Base-by-base conservation (phyloP, 2,888 invertebrate genomes). In the Eremobia ochroleuca region DNA sequence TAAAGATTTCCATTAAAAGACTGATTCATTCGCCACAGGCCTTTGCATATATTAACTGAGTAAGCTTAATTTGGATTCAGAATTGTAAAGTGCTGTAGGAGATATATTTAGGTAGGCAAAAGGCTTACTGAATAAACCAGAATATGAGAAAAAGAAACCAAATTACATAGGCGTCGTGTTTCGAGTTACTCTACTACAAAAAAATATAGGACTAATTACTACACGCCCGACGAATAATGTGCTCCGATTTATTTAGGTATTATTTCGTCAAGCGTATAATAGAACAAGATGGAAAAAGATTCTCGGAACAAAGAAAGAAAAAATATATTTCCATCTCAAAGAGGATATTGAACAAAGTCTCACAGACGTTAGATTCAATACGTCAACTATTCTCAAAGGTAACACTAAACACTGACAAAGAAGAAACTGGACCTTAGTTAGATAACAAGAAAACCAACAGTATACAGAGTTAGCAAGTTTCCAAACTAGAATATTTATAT, bases 401-500 rank as follows among this genome's bases (percentile, higher is more conserved):
- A 73, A 76, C 25, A 58, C 34, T 74, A 37, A 59, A 67, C 34
- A 66, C 65, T 40, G 15, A 13, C 66, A 66, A 58, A 76, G 59
- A 67, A 70, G 61, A 37, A 37, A 85, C 66, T n/a, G 28, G 31
- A 58, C 69, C 59, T 82, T 70, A 85, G 68, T 82, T 73, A 71
- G 76, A 85, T 81, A 81, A 71, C 73, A 71, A 72, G 55, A 52
- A 65, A 76, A 46, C 46, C 68, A 81, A 85, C 76, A 65, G 76
- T 65, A 76, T 40, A 74, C 59, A 59, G 65, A 80, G 81, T 76
- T 77, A 70, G 64, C 21, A 71, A 83, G 72, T 76, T 69, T 69
- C 71, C 37, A 80, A 88, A 88, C 88, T 83, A 87, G 76, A 83
- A 85, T 80, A 90, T 89, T 86, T 87, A 88, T 85, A 88, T 89